Conservation (phyloP, 2,113 vertebrate genomes). For the Manacus vitellinus region DNA sequence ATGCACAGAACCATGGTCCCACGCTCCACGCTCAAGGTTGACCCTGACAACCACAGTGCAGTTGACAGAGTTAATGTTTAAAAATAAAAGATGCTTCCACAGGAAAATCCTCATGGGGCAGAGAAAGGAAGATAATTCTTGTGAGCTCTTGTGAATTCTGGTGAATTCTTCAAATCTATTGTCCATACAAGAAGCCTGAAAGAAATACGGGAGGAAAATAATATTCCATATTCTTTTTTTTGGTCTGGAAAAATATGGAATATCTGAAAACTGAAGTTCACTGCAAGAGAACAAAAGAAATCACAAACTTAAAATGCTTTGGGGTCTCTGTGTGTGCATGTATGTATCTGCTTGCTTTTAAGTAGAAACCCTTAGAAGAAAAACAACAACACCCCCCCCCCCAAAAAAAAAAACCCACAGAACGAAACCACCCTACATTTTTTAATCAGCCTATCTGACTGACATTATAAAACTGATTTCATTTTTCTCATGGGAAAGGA, state of each 20-base stretch:
- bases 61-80: neutral
- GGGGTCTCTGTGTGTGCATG: neutral
- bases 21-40: rapidly evolving
- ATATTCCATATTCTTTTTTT: neutral
- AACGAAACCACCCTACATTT: neutral
- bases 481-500: slow-evolving; percentile 32
- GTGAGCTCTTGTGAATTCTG: neutral
- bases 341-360: neutral
- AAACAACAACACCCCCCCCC: neutral
- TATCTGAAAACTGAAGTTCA: neutral
- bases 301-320: neutral
- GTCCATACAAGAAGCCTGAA: neutral
- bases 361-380: neutral
- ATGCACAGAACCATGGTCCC: neutral
- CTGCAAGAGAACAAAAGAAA: neutral
- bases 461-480: neutral
- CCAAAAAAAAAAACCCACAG: too few relatives aligned
- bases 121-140: neutral
- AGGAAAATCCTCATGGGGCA: neutral
- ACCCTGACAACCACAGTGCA: neutral
- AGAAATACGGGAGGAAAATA: neutral
- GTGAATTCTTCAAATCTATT: neutral
- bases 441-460: neutral
- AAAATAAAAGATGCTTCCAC: neutral
- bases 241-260: neutral